Conservation (phyloP, 2,113 vertebrate species). For the Zosterops hypoxanthus region DNA sequence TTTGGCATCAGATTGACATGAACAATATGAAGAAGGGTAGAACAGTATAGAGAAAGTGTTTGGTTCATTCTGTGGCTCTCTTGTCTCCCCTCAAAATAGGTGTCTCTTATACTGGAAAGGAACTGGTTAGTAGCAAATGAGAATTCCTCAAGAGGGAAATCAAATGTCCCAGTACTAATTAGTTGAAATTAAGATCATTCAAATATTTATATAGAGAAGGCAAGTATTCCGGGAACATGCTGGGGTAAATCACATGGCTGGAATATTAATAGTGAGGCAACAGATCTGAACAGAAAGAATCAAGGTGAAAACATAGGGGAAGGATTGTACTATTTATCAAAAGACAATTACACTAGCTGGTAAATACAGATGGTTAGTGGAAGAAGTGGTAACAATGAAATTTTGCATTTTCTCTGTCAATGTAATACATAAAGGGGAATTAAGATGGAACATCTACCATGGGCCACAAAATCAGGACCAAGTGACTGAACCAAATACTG, state of each 20-base stretch:
- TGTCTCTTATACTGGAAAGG: background rate
- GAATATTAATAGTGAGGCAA: conserved; percentile 60
- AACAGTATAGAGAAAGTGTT: background rate
- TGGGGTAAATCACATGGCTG: conserved; percentile 47
- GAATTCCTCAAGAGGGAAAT: conserved; percentile 59
- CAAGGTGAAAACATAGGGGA: conserved; percentile 44
- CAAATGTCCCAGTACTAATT: conserved; percentile 63
- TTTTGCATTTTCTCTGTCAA: background rate
- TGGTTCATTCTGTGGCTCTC: background rate
- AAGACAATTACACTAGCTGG: conserved; percentile 4
- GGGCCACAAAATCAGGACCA: background rate
- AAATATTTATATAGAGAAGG: conserved; percentile 66
- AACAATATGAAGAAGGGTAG: background rate
- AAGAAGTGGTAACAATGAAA: background rate
- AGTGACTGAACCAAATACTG: background rate
- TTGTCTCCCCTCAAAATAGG: background rate
- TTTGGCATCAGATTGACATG: background rate
- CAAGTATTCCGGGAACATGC: conserved; percentile 48
- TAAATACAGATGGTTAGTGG: conserved; percentile 28
- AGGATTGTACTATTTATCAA: conserved; percentile 17
- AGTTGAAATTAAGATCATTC: conserved; percentile 65
- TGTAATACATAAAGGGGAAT: background rate
- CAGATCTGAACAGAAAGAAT: conserved; percentile 36
- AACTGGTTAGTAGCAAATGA: conserved; percentile 46
- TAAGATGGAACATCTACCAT: background rate